Base-by-base conservation (phyloP, 1,140 invertebrate species). In the Mamestra configurata region DNA sequence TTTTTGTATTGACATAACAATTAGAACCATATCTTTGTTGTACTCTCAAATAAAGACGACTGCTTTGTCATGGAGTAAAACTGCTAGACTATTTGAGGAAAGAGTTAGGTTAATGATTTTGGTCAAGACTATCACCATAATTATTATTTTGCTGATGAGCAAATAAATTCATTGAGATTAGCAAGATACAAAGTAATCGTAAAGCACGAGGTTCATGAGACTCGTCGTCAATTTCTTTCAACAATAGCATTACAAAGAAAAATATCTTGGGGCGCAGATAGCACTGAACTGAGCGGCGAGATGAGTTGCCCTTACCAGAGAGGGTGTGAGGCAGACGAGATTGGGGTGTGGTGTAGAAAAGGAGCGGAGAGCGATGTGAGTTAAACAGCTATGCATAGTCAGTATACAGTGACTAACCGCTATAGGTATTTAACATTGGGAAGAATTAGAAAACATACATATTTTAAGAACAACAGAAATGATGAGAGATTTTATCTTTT, bases 241-340 rank as follows among this genome's bases (percentile, higher is more conserved):
- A 90, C 90, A 92, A 92, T 92, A 87, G 90, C 84, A 90, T 94
- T 90, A 93, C 88, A 91, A 90, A 90, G 92, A 94, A 94, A 94
- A 93, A 94, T 93, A 93, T 93, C 91, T 92, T 84, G 84, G 86
- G 90, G 87, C 92, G 90, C 84, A 91, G 93, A 94, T 93, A 93
- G 93, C 90, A 92, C 87, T 88, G 88, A 91, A 92, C 88, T 88
- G 88, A 89, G 87, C 88, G 89, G 88, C 86, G 89, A 94, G 93
- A 94, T 94, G 93, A 94, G 93, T 93, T 93, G 93, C 91, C 93
- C 92, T 94, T 91, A 92, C 86, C 84, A 80, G 87, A 85, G 87
- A 92, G 93, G 93, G 93, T 93, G 92, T 93, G 93, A 92, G 92
- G 88, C 86, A 89, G 85, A 89, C 90, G 85, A 90, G 91, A 90